Percentiles rank a stretch among this genome's conserved stretches.
phyloP scores from a whole-genome alignment of 2,113 vertebrate genomes.

The Tretioscincus oriximinensis region DNA sequence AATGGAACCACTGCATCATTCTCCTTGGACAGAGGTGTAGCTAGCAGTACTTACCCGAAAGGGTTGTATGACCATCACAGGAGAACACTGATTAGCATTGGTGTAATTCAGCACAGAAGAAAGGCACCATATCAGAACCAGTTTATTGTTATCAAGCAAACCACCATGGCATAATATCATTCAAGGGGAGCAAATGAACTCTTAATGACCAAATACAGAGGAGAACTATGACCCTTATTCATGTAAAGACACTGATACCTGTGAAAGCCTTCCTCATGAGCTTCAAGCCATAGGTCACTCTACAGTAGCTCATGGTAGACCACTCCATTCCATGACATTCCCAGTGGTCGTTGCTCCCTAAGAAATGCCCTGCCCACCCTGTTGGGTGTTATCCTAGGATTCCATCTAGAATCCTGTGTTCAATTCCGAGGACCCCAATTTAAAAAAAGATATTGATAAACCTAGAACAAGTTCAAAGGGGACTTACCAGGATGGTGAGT shows the following conservation, averaged over 20 bases:
- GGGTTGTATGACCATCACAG: constrained; percentile 11
- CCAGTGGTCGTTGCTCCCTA: too few relatives aligned
- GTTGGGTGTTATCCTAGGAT: too few relatives aligned
- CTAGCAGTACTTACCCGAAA: constrained; percentile 3
- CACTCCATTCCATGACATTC: too few relatives aligned
- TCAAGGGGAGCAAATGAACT: background rate
- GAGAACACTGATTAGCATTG: constrained; percentile 6
- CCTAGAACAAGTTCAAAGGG: too few relatives aligned
- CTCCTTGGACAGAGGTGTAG: background rate
- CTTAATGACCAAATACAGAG: background rate
- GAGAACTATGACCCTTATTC: background rate
- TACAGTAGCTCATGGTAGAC: background rate
- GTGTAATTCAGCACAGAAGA: constrained; percentile 7
- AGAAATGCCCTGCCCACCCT: too few relatives aligned
- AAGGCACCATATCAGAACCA: background rate
- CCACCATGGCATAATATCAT: background rate
- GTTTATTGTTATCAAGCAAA: background rate
- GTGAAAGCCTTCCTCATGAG: background rate
- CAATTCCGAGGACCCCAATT: too few relatives aligned
- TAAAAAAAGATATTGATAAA: too few relatives aligned
- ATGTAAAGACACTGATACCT: background rate
- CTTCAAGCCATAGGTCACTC: background rate
- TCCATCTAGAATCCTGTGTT: too few relatives aligned
- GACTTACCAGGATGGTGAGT: too few relatives aligned
- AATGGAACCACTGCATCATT: background rate